These are phyloP conservation scores for Bubo blakistoni DNA, from an alignment of 2,113 vertebrate genomes.

Conservation along the genomic window DNA sequence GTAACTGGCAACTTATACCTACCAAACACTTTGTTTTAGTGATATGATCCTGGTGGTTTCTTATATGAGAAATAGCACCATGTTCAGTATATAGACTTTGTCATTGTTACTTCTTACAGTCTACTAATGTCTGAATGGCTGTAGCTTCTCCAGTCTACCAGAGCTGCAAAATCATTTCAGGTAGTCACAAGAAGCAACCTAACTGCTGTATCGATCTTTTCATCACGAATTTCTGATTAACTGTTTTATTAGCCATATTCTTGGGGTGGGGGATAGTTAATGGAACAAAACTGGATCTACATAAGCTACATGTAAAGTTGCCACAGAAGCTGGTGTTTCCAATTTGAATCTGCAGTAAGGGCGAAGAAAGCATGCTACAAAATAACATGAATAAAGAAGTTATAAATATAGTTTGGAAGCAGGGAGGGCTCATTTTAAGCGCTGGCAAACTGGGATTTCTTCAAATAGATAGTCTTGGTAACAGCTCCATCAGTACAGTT, in stretches of 20 bases:
- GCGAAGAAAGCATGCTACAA: not conserved
- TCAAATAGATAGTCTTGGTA: not conserved
- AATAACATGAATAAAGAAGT: not conserved
- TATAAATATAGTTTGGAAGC: not conserved
- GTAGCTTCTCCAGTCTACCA: not conserved
- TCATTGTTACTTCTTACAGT: not conserved
- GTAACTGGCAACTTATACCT: not conserved
- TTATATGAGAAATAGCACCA: not conserved
- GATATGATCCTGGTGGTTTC: not conserved
- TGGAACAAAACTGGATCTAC: not conserved
- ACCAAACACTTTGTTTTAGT: not conserved
- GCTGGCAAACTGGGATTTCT: not conserved
- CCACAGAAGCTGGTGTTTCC: not conserved
- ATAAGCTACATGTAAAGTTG: not conserved
- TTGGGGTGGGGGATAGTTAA: not conserved
- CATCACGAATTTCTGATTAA: not conserved
- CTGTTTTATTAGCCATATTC: not conserved
- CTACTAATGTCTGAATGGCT: not conserved
- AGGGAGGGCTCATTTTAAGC: not conserved
- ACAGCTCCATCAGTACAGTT: not conserved
- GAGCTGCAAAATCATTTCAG: not conserved
- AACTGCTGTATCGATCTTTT: not conserved
- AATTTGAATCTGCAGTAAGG: not conserved
- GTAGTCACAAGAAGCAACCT: not conserved
- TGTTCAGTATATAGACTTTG: not conserved